These are phyloP conservation scores for Argentina silus DNA, from an alignment of 2,797 vertebrate genomes.

Conservation along the genomic window DNA sequence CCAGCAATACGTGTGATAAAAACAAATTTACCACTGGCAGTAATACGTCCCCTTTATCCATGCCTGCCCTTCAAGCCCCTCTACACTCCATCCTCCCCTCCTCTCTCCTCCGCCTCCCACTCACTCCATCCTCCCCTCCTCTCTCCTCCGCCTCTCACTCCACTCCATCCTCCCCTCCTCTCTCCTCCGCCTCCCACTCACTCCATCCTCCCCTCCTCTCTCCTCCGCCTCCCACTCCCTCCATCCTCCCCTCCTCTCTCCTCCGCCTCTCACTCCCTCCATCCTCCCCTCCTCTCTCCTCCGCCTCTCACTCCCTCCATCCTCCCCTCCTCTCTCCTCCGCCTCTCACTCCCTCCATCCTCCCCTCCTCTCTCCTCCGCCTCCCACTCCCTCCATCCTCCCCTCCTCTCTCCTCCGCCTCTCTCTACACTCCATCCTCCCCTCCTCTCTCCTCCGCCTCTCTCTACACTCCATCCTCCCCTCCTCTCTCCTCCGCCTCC, in stretches of 20 bases:
- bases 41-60: conserved; percentile 62
- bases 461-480: background rate
- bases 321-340: conserved; percentile 9
- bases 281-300: background rate
- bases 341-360: background rate
- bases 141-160: background rate
- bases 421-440: conserved; percentile 23
- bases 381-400: conserved; percentile 37
- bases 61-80: conserved; percentile 48
- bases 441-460: conserved; percentile 1
- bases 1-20: conserved; percentile 4
- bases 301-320: conserved; percentile 19
- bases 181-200: conserved; percentile 9
- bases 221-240: conserved; percentile 17
- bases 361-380: background rate
- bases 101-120: conserved; percentile 7
- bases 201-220: conserved; percentile 22
- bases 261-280: conserved; percentile 17
- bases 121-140: conserved; percentile 13
- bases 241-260: conserved; percentile 11
- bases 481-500: too few relatives aligned
- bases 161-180: background rate
- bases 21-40: conserved; percentile 46
- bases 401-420: background rate
- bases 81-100: conserved; percentile 37